phyloP scores from a whole-genome alignment of 2,888 invertebrate genomes.

The Scaptomyza parva region DNA sequence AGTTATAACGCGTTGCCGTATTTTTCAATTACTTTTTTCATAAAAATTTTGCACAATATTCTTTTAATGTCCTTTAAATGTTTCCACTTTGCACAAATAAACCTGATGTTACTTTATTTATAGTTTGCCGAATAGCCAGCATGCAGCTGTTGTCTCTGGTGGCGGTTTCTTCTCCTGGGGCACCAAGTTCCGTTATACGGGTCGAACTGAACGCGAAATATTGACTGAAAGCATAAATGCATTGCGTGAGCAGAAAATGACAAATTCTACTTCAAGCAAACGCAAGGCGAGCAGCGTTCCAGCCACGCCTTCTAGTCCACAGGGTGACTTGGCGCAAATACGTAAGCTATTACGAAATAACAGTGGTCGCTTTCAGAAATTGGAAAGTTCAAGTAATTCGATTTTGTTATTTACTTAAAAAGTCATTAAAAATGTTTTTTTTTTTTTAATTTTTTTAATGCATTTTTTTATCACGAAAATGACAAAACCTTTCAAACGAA shows the following conservation, averaged over 20 bases:
- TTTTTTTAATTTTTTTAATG: too few species aligned
- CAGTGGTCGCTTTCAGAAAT: conserved; percentile 1
- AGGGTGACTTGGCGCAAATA: conserved; percentile 86
- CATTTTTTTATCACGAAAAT: too few species aligned
- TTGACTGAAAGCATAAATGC: conserved; percentile 91
- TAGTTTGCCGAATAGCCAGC: conserved; percentile 94
- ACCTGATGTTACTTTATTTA: not conserved
- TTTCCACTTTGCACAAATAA: not conserved
- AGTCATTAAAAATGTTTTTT: too few species aligned
- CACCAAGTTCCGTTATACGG: conserved; percentile 96
- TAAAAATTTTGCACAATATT: too few species aligned
- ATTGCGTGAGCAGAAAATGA: conserved; percentile 87
- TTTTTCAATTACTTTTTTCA: too few species aligned
- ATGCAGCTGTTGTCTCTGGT: conserved; percentile 94
- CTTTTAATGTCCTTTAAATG: too few species aligned
- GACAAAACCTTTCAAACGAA: too few species aligned
- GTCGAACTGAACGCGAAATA: conserved; percentile 96
- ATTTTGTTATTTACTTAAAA: not conserved
- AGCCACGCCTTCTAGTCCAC: conserved; percentile 93
- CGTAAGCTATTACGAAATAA: conserved; percentile 81
- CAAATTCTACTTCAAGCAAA: conserved; percentile 86
- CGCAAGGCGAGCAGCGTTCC: conserved; percentile 95
- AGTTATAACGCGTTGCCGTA: too few species aligned
- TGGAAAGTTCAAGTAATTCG: not conserved
- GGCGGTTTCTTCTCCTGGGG: conserved; percentile 97